phyloP scores from a whole-genome alignment of 2,113 vertebrate species.

The Megalops atlanticus region DNA sequence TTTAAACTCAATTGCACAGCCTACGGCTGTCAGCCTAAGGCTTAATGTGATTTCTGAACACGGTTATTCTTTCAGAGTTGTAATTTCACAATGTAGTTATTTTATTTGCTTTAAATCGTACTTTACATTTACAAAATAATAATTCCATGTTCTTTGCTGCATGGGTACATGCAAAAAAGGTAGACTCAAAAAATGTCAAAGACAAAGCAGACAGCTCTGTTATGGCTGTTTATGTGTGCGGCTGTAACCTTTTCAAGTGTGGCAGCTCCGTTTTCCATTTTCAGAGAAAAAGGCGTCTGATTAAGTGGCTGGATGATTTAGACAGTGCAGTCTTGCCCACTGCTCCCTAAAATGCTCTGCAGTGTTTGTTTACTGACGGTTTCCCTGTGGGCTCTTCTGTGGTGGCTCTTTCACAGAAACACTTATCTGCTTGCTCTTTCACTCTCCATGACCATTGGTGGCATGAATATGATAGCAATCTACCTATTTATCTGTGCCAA shows the following conservation, averaged over 20 bases:
- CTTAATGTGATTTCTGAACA: neutral
- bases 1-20: neutral
- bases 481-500: constrained; percentile 78
- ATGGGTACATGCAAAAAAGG: too few species aligned
- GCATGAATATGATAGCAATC: constrained; percentile 76
- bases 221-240: too few species aligned
- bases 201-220: too few species aligned
- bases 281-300: neutral
- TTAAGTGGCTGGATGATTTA: neutral
- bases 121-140: too few species aligned
- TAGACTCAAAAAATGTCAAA: too few species aligned
- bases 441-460: constrained; percentile 66
- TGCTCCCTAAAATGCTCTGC: neutral
- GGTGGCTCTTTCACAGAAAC: neutral
- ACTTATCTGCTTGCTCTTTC: constrained; percentile 52
- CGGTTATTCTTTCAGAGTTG: too few species aligned
- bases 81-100: too few species aligned
- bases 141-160: too few species aligned
- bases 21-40: neutral
- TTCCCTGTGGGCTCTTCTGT: constrained; percentile 28
- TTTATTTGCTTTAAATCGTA: too few species aligned
- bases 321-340: neutral
- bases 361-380: constrained; percentile 3
- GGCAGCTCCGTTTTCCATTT: too few species aligned
- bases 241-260: too few species aligned